phyloP scores from a whole-genome alignment of 2,888 invertebrate species.

The Penaeus monodon region DNA sequence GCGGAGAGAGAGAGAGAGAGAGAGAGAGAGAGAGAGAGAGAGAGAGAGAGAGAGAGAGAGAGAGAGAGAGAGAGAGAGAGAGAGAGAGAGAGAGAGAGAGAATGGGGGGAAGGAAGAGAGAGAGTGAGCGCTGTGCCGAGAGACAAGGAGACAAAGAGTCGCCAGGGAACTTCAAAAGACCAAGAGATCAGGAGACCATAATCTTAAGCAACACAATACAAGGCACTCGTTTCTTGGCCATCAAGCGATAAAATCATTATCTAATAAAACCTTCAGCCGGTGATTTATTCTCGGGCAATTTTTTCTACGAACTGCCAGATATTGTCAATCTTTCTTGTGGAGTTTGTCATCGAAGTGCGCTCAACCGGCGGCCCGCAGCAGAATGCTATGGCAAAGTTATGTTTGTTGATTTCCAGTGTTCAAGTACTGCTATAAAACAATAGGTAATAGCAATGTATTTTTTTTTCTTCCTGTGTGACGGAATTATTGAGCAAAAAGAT shows the following conservation, averaged over 20 bases:
- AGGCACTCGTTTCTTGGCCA: slow-evolving; percentile 1
- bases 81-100: slow-evolving; percentile 9
- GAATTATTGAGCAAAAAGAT: too few relatives aligned
- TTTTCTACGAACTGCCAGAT: too few relatives aligned
- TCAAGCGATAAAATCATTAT: slow-evolving; percentile 41
- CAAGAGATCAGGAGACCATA: too few relatives aligned
- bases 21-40: slow-evolving; percentile 27
- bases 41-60: slow-evolving; percentile 34
- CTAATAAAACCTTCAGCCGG: slow-evolving; percentile 43
- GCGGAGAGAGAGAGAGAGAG: background rate
- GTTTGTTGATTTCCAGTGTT: too few relatives aligned
- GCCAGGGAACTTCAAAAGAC: background rate
- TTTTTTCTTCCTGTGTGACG: too few relatives aligned
- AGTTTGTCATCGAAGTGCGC: too few relatives aligned
- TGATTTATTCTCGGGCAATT: slow-evolving; percentile 45
- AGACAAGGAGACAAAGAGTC: background rate
- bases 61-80: slow-evolving; percentile 35
- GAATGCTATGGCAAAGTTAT: too few relatives aligned
- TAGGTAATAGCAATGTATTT: too few relatives aligned
- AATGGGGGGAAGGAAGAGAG: background rate
- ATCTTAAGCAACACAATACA: too few relatives aligned
- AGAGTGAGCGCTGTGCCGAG: background rate
- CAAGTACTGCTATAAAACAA: too few relatives aligned
- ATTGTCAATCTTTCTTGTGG: too few relatives aligned
- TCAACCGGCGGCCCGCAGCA: too few relatives aligned